phyloP scores from a whole-genome alignment of 1,140 invertebrate species.

The Pseudomyrmex concolor region DNA sequence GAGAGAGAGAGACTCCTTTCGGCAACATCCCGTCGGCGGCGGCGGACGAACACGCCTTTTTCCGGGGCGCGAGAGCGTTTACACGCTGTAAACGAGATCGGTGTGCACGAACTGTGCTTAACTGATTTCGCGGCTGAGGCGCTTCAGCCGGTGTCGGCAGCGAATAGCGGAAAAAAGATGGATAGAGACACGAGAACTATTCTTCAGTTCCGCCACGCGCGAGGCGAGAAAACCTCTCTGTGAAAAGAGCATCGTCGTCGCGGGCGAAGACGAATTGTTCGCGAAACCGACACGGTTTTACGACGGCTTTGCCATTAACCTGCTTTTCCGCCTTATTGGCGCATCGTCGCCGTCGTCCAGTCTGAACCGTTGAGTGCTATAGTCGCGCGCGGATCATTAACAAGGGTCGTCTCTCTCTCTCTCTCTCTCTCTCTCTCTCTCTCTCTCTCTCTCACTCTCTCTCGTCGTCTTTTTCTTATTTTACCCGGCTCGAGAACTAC shows the following conservation, averaged over 20 bases:
- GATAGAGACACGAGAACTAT: slow-evolving; percentile 29
- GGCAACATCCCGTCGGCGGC: slow-evolving; percentile 3
- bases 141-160: slow-evolving; percentile 11
- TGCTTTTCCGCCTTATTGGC: slow-evolving; percentile 52
- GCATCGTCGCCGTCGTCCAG: slow-evolving; percentile 2
- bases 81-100: slow-evolving; percentile 36
- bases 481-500: slow-evolving; percentile 13
- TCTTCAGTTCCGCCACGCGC: slow-evolving; percentile 28
- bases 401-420: slow-evolving; percentile 4
- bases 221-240: not conserved
- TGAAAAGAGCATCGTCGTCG: slow-evolving; percentile 22
- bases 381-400: slow-evolving; percentile 36
- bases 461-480: not conserved
- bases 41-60: slow-evolving; percentile 23
- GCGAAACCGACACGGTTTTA: slow-evolving; percentile 31
- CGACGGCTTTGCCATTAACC: slow-evolving; percentile 36
- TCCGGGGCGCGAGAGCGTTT: slow-evolving; percentile 16
- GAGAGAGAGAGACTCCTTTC: slow-evolving; percentile 21
- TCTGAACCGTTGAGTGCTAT: not conserved
- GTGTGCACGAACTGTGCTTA: slow-evolving; percentile 35
- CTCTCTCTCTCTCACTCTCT: not conserved
- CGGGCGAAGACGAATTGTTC: slow-evolving; percentile 42
- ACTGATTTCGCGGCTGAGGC: slow-evolving; percentile 52
- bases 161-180: slow-evolving; percentile 37
- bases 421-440: not conserved